Percentiles rank a stretch among this genome's conserved stretches.
Conservation (phyloP, 30 jellyfish, hydroid and myxozoan species). For the Rhopilema esculentum region DNA sequence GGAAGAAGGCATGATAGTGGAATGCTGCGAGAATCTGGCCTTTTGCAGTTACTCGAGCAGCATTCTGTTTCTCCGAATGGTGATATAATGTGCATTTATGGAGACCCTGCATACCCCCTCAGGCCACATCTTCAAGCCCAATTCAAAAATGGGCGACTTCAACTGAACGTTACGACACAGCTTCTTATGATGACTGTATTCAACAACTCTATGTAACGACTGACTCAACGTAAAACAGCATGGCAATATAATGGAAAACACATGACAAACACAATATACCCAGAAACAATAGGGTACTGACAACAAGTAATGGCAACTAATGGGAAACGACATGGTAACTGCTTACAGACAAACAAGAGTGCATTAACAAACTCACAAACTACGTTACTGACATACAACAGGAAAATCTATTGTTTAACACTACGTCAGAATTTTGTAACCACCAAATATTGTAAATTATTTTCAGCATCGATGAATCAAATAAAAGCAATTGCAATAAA, state of each 20-base stretch:
- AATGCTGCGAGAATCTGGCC: slow-evolving; percentile 30
- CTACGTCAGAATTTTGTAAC: slow-evolving; percentile 11
- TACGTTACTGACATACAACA: background rate
- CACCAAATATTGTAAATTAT: slow-evolving; percentile 21
- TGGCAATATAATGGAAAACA: no score
- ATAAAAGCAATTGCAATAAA: background rate
- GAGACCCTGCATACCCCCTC: slow-evolving; percentile 72
- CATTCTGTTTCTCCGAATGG: slow-evolving; percentile 20
- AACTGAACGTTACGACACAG: background rate
- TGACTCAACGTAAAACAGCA: slow-evolving; percentile 51
- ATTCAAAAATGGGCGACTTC: background rate
- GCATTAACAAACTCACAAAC: slow-evolving; percentile 16
- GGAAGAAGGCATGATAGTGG: slow-evolving; percentile 36
- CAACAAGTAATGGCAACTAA: no score
- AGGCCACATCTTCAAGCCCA: slow-evolving; percentile 36
- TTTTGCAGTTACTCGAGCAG: background rate
- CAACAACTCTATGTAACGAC: slow-evolving; percentile 31
- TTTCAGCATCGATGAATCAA: background rate
- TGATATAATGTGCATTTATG: slow-evolving; percentile 32
- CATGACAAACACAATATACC: no score
- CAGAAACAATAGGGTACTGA: no score
- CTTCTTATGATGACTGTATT: no score
- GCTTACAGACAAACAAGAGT: slow-evolving; percentile 32
- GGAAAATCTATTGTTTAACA: background rate
- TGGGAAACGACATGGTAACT: no score